These are phyloP conservation scores for Vireo altiloquus DNA, from an alignment of 2,113 vertebrate species.

Conservation along the genomic window DNA sequence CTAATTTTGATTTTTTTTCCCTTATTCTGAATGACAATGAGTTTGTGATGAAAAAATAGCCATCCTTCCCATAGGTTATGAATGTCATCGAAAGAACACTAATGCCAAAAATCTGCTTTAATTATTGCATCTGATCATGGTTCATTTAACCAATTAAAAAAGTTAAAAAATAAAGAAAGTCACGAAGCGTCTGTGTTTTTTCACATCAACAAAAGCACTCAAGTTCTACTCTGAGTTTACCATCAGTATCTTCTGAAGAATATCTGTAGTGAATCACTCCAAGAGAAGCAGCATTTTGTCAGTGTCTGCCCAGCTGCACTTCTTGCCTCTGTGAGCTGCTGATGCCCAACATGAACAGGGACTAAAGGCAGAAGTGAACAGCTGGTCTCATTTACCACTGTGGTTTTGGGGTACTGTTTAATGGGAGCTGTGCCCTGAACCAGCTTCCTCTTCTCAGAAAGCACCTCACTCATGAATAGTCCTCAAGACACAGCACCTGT, in stretches of 20 bases:
- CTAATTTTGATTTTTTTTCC: not conserved
- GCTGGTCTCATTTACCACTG: not conserved
- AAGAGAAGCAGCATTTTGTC: not conserved
- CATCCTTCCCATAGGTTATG: not conserved
- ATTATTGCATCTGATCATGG: not conserved
- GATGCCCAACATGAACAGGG: not conserved
- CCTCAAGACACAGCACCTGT: not conserved
- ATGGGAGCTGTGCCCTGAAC: not conserved
- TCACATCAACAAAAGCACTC: not conserved
- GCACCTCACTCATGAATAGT: not conserved
- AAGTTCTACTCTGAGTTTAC: not conserved
- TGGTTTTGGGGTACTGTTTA: not conserved
- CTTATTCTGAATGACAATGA: not conserved
- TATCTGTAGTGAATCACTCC: not conserved
- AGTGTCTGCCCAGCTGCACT: not conserved
- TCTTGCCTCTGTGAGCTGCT: not conserved
- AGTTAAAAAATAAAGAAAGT: not conserved
- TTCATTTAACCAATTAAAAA: not conserved
- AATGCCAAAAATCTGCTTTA: not conserved
- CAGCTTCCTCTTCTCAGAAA: not conserved
- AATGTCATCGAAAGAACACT: not conserved
- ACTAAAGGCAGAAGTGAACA: not conserved
- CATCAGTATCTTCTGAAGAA: not conserved
- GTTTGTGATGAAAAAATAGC: not conserved
- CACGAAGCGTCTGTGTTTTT: not conserved